phyloP scores from a whole-genome alignment of 2,113 vertebrate genomes.

The Raja brachyura region DNA sequence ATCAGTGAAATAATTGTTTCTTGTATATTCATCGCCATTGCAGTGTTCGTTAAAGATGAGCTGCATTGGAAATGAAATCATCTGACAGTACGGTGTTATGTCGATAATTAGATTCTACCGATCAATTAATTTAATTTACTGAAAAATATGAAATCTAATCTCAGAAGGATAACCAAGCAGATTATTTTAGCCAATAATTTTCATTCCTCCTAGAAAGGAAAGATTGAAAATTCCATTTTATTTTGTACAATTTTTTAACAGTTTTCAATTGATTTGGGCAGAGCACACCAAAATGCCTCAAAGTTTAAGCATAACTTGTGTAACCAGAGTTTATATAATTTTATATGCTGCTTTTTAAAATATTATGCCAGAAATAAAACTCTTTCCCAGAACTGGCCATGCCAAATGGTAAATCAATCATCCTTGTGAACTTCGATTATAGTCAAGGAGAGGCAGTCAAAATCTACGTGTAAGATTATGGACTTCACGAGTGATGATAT shows the following conservation, averaged over 20 bases:
- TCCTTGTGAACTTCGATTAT: too few relatives aligned
- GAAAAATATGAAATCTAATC: background rate
- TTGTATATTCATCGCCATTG: background rate
- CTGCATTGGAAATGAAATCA: background rate
- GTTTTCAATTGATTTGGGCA: background rate
- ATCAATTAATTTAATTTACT: background rate
- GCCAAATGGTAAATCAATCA: too few relatives aligned
- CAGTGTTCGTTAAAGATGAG: background rate
- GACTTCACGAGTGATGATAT: too few relatives aligned
- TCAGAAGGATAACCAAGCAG: background rate
- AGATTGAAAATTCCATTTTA: too few relatives aligned
- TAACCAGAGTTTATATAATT: background rate
- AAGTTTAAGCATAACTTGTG: background rate
- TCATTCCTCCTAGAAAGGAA: background rate
- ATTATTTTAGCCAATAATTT: background rate
- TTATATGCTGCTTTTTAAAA: background rate
- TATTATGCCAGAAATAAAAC: background rate
- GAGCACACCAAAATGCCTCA: background rate
- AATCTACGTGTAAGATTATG: too few relatives aligned
- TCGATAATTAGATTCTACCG: background rate
- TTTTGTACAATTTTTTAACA: background rate
- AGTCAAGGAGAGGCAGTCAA: too few relatives aligned
- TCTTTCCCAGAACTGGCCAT: background rate
- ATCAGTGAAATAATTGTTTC: constrained; percentile 15
- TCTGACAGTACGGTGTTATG: background rate